These are phyloP conservation scores for Aptenodytes forsteri DNA, from an alignment of 2,113 vertebrate species.

Conservation along the genomic window DNA sequence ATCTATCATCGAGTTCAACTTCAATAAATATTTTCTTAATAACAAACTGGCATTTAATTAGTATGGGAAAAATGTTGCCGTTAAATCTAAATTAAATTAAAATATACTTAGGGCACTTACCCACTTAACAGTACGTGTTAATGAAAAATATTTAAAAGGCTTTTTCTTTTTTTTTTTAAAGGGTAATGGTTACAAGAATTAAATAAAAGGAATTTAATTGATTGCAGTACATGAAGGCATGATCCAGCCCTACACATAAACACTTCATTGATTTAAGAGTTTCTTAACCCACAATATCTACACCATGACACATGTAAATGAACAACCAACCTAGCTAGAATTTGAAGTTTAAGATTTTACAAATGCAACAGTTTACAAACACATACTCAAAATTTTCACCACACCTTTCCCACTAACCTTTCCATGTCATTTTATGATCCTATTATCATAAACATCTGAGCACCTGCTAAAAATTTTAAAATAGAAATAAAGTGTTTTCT, in stretches of 20 bases:
- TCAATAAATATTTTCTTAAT: constrained; percentile 83
- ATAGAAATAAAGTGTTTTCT: constrained; percentile 8
- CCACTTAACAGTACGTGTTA: constrained; percentile 73
- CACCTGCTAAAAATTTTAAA: background rate
- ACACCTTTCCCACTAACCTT: background rate
- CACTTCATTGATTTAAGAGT: background rate
- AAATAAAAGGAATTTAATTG: constrained; percentile 40
- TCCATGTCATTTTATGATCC: background rate
- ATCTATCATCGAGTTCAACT: constrained; percentile 71
- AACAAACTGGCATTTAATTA: constrained; percentile 81
- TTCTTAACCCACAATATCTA: background rate
- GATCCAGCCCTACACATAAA: background rate
- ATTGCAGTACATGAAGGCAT: background rate
- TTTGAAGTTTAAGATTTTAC: background rate
- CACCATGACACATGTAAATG: background rate
- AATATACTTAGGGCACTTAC: constrained; percentile 72
- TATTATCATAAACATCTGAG: constrained; percentile 26
- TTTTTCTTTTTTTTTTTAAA: background rate
- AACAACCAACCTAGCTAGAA: background rate
- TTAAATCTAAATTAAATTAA: constrained; percentile 80
- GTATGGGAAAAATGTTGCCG: constrained; percentile 70
- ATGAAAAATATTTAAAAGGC: constrained; percentile 70
- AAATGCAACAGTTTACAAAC: background rate
- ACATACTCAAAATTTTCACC: background rate
- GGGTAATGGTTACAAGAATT: constrained; percentile 42